Evolutionary conservation across 2,113 vertebrate species (phyloP), one percentile per base, ranked within the genome.

Genomic region (Phrynosoma blainvillii): DNA sequence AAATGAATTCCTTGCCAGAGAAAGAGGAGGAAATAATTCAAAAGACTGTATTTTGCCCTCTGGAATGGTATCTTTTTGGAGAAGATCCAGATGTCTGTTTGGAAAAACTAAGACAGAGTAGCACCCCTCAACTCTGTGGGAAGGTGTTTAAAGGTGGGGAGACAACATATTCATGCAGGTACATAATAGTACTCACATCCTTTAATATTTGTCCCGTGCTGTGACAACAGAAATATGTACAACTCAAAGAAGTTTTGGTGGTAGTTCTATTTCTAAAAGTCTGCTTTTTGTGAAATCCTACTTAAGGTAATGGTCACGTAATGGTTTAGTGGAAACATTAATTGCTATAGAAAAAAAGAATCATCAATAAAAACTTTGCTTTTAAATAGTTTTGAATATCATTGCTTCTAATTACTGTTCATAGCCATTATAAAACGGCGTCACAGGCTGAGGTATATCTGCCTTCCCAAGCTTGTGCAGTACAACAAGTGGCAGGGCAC

Each of bases 111-210:
- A 96, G 98, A 54, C 97, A 99, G 84, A 97, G 96, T 90, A 95
- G 96, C 91, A 97, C 97, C 12, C 98, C 98, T 85, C 98, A 99
- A 84, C 97, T 98, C 36, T 99, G 99, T 96, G 99, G 99, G 6
- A 98, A 98, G 80, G 99, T 99, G 82, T 99, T 99, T 94, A 99
- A 98, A 97, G 97, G 98, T 91, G 98, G 99, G 76, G 99, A 99
- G 95, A 99, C 99, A 0, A 99, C 99, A 0, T 99, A 99, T 95
- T 99, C 99, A 74, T 99, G 99, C 98, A 99, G 99, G 99, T 99
- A 94, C 95, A 90, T 77, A 80, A 18, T 7, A 71, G 18, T 20
- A 30, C 16, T 6, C 75, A 2, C 89, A 42, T 77, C 76, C 4
- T 79, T 36, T 52, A 27, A 47, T 0, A 47, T 75, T 76, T 89